Percentiles rank a stretch among this genome's conserved stretches.
Evolutionary conservation across 2,888 invertebrate genomes (phyloP).

Genomic region (Hoplodrina ambigua): DNA sequence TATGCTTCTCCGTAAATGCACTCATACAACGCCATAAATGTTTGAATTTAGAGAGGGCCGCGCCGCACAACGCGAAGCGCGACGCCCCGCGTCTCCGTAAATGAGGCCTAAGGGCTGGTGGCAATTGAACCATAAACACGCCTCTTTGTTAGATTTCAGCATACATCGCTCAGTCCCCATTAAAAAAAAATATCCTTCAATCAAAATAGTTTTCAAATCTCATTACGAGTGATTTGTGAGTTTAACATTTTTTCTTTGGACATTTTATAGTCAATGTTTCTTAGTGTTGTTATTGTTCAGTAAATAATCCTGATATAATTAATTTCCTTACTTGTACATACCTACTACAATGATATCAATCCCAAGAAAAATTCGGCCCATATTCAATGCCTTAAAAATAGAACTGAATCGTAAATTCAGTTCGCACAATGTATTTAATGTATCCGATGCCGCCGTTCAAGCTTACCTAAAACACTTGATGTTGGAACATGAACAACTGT

Average conservation of each 20-base stretch:
- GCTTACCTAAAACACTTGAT: slow-evolving; percentile 88
- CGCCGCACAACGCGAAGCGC: too few relatives aligned
- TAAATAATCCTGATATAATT: slow-evolving; percentile 1
- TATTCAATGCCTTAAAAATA: slow-evolving; percentile 68
- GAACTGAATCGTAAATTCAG: slow-evolving; percentile 69
- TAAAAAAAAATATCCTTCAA: background rate
- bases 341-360: slow-evolving; percentile 65
- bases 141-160: slow-evolving; percentile 14
- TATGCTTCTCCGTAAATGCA: too few relatives aligned
- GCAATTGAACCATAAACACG: too few relatives aligned
- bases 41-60: too few relatives aligned
- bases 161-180: background rate
- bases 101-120: too few relatives aligned
- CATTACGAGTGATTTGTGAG: background rate
- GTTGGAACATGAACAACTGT: slow-evolving; percentile 88
- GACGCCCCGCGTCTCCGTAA: too few relatives aligned
- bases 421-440: slow-evolving; percentile 76
- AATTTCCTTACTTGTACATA: background rate
- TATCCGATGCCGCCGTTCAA: slow-evolving; percentile 85
- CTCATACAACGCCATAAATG: too few relatives aligned
- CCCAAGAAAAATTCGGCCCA: slow-evolving; percentile 67
- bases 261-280: slow-evolving; percentile 33
- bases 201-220: slow-evolving; percentile 1
- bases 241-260: slow-evolving; percentile 4
- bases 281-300: background rate